These are phyloP conservation scores for Platycnemis pennipes DNA, from an alignment of 2,888 invertebrate species.

Conservation along the genomic window DNA sequence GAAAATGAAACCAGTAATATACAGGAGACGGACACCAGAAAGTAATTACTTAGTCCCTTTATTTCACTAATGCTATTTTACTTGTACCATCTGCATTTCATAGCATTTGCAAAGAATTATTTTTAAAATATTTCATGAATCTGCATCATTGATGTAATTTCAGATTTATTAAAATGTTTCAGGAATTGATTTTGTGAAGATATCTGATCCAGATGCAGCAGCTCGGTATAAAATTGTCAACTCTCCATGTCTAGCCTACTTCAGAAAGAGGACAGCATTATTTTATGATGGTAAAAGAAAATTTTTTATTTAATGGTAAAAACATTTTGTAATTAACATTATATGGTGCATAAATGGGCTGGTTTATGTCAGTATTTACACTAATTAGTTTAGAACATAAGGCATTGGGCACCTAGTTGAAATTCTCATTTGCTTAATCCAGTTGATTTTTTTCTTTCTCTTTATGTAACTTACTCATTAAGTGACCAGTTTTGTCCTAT, in stretches of 20 bases:
- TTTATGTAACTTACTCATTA: too few species aligned
- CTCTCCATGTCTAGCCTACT: slow-evolving; percentile 93
- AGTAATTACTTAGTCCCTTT: too few species aligned
- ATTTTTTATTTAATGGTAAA: background rate
- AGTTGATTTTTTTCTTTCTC: too few species aligned
- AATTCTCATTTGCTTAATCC: too few species aligned
- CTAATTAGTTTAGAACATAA: background rate
- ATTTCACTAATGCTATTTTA: too few species aligned
- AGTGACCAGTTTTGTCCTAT: too few species aligned
- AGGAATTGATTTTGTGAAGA: slow-evolving; percentile 95
- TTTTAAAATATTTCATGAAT: background rate
- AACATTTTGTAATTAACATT: background rate
- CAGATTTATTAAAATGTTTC: slow-evolving; percentile 69
- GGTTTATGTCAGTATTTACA: background rate
- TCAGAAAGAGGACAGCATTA: slow-evolving; percentile 90
- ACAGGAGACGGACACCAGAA: too few species aligned
- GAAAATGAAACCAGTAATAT: too few species aligned
- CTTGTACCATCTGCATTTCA: too few species aligned
- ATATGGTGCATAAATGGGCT: background rate
- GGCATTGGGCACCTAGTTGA: background rate
- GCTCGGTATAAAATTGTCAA: slow-evolving; percentile 91
- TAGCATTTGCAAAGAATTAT: too few species aligned
- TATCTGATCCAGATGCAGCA: slow-evolving; percentile 90
- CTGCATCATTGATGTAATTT: slow-evolving; percentile 13
- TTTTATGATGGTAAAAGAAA: slow-evolving; percentile 86